phyloP scores from a whole-genome alignment of 1,140 invertebrate genomes.

The Zaprionus ornatus region DNA sequence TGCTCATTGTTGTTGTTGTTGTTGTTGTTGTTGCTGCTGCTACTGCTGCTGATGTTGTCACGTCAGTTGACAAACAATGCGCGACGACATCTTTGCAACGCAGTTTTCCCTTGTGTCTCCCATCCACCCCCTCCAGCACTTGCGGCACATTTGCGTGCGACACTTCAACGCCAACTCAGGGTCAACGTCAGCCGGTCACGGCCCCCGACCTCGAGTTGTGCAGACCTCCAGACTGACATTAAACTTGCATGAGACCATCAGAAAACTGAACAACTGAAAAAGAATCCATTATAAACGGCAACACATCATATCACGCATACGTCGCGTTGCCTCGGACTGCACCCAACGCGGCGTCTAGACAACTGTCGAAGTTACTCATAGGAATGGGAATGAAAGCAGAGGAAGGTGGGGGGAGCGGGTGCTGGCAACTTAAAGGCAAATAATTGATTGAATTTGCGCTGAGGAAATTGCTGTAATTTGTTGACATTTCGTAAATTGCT shows the following conservation, averaged over 20 bases:
- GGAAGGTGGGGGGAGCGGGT: not conserved
- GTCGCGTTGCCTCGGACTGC: slow-evolving; percentile 33
- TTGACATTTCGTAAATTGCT: slow-evolving; percentile 62
- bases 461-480: slow-evolving; percentile 67
- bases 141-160: not conserved
- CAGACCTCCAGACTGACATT: slow-evolving; percentile 36
- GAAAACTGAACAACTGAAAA: not conserved
- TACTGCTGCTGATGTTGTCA: slow-evolving; percentile 11
- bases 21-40: not conserved
- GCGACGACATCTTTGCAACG: slow-evolving; percentile 24
- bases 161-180: slow-evolving; percentile 30
- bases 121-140: not conserved
- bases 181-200: slow-evolving; percentile 41
- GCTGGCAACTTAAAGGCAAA: slow-evolving; percentile 22
- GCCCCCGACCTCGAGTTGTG: not conserved
- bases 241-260: slow-evolving; percentile 44
- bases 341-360: slow-evolving; percentile 25
- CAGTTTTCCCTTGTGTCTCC: not conserved
- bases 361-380: not conserved
- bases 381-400: no score
- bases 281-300: slow-evolving; percentile 25
- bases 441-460: slow-evolving; percentile 61
- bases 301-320: slow-evolving; percentile 42
- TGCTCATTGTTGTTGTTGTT: not conserved
- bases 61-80: slow-evolving; percentile 24